Percentiles rank a stretch among this genome's conserved stretches.
phyloP scores from a whole-genome alignment of 2,113 vertebrate species.

The Engraulis encrasicolus region DNA sequence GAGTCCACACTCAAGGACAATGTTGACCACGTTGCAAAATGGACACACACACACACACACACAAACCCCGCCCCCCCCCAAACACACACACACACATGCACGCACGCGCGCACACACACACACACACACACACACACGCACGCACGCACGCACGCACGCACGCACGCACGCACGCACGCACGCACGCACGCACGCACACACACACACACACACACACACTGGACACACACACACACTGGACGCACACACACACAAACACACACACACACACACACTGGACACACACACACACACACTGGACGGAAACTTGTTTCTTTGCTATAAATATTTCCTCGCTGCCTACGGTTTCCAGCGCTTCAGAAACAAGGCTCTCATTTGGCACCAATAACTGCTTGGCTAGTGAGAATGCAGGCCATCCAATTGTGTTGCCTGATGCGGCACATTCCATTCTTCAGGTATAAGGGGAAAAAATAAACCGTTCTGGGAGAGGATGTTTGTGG shows the following conservation, averaged over 20 bases:
- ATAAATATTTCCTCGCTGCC: slow-evolving; percentile 70
- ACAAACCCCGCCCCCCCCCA: too few relatives aligned
- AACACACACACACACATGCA: too few relatives aligned
- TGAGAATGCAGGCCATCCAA: slow-evolving; percentile 53
- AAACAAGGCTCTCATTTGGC: slow-evolving; percentile 37
- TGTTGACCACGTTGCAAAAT: slow-evolving; percentile 79
- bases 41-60: too few relatives aligned
- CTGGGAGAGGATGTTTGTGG: slow-evolving; percentile 73
- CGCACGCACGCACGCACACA: too few relatives aligned
- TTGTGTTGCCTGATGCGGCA: slow-evolving; percentile 36
- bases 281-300: slow-evolving; percentile 24
- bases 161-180: too few relatives aligned
- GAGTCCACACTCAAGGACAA: slow-evolving; percentile 71
- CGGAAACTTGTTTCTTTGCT: slow-evolving; percentile 62
- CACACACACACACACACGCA: too few relatives aligned
- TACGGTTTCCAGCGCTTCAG: slow-evolving; percentile 48
- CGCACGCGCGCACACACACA: too few relatives aligned
- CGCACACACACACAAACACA: too few relatives aligned
- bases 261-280: too few relatives aligned
- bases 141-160: too few relatives aligned
- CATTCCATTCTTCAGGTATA: slow-evolving; percentile 58
- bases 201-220: too few relatives aligned
- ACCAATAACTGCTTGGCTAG: slow-evolving; percentile 35
- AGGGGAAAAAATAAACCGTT: slow-evolving; percentile 72
- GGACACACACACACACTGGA: too few relatives aligned